Base-by-base conservation (phyloP, 2,888 invertebrate species). In the Oxytorus armatus region DNA sequence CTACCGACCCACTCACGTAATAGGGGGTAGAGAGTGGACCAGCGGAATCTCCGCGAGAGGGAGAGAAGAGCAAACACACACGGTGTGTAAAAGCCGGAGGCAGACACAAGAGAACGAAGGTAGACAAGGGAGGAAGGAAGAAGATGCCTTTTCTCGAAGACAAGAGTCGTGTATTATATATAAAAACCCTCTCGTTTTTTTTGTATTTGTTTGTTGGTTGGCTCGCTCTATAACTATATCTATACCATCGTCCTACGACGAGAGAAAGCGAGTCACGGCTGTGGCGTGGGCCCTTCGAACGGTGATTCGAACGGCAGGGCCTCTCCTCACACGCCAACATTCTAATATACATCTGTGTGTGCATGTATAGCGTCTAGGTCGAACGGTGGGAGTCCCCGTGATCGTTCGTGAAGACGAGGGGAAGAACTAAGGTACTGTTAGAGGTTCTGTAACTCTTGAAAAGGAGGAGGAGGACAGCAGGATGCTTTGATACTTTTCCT, bases 261-360 rank as follows among this genome's bases (percentile, higher is more conserved):
- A 44, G 55, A 47, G 53, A 14, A 14, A 1, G 53, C 42, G 65
- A 77, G 69, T 77, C 74, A 74, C 61, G 69, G 29, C 53, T 36
- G 55, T 65, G 74, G 77, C 80, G 77, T 77, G 80, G 80, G 77
- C 80, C 80, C 77, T 81, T 81, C 74, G 74, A 77, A 80, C 80
- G 80, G 80, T 80, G 61, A 73, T 80, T 77, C 73, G 49, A 80
- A 73, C 77, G 72, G 51, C 79, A 49, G 79, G 75, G 63, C 53
- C 75, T 39, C 16, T 65, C 55, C 59, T 72, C 72, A 47, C 65
- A 53, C 51, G 51, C 77, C 80, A 74, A 55, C 73, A 51, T 23
- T 44, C 21, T 63, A 44, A 21, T 25, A 53, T 49, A 66, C 39
- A 39, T 53, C n/a, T 42, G 33, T 44, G 21, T 49, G 49, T 5